phyloP scores from a whole-genome alignment of 1,140 invertebrate genomes.

The Ceratitis capitata region DNA sequence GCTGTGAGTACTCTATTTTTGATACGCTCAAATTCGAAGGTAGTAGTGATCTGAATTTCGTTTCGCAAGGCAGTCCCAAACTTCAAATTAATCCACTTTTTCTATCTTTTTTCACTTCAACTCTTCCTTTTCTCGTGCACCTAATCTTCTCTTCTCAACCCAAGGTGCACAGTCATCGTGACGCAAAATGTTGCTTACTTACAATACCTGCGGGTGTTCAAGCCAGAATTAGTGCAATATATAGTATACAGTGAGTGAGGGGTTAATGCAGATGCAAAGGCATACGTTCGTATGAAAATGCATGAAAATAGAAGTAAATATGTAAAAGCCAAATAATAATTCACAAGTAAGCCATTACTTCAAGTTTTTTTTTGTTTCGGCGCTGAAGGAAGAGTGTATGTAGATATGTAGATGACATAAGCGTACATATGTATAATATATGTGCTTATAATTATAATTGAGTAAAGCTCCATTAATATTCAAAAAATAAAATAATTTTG shows the following conservation, averaged over 20 bases:
- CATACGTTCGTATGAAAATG: not conserved
- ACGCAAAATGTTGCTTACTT: not conserved
- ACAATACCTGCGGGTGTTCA: constrained; percentile 6
- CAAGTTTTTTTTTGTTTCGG: too few relatives aligned
- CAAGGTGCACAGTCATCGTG: not conserved
- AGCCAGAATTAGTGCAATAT: constrained; percentile 15
- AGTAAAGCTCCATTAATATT: not conserved
- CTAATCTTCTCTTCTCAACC: not conserved
- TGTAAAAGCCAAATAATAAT: not conserved
- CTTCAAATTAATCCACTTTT: not conserved
- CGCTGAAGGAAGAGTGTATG: too few relatives aligned
- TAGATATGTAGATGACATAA: too few relatives aligned
- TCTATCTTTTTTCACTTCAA: not conserved
- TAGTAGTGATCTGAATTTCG: not conserved
- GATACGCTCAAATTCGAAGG: not conserved
- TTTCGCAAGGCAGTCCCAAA: not conserved
- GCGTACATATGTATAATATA: not conserved
- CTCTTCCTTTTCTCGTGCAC: not conserved
- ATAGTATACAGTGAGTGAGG: not conserved
- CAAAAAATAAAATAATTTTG: not conserved
- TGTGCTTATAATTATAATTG: not conserved
- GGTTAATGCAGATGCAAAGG: not conserved
- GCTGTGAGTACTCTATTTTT: not conserved
- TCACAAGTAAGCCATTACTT: not conserved
- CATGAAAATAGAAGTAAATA: not conserved